Percentiles rank a stretch among this genome's conserved stretches.
Conservation (phyloP, 30 jellyfish, hydroid and myxozoan genomes). For the Rhopilema esculentum region DNA sequence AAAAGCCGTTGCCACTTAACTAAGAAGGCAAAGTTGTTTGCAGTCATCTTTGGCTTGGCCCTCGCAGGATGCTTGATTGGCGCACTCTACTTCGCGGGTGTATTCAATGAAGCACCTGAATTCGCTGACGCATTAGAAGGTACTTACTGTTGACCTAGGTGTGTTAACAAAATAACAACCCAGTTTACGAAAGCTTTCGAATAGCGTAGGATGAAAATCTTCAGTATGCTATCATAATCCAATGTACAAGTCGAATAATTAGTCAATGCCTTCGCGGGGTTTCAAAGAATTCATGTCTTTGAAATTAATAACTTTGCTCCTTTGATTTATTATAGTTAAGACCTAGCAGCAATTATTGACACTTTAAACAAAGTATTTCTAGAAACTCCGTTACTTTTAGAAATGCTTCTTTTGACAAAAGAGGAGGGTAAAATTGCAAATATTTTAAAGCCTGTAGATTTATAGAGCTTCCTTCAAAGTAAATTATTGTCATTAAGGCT, state of each 20-base stretch:
- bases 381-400: too few species aligned
- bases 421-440: too few species aligned
- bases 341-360: too few species aligned
- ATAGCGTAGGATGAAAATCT: neutral
- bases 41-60: conserved; percentile 51
- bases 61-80: conserved; percentile 40
- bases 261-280: too few species aligned
- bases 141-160: neutral
- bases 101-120: conserved; percentile 53
- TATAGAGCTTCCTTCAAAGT: too few species aligned
- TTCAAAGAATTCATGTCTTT: too few species aligned
- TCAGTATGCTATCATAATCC: neutral
- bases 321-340: too few species aligned
- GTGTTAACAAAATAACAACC: neutral
- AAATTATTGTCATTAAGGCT: too few species aligned
- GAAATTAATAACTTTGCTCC: too few species aligned
- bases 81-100: conserved; percentile 54
- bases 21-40: conserved; percentile 33
- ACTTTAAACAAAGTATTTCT: too few species aligned
- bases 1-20: conserved; percentile 24
- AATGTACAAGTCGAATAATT: too few species aligned
- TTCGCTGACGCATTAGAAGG: conserved; percentile 66
- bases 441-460: too few species aligned
- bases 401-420: neutral
- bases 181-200: neutral